A percentile compares a stretch with the other conserved stretches of the same genome.
Evolutionary conservation across 2,888 invertebrate species (phyloP).

Genomic region (Lacanobia wlatinum): DNA sequence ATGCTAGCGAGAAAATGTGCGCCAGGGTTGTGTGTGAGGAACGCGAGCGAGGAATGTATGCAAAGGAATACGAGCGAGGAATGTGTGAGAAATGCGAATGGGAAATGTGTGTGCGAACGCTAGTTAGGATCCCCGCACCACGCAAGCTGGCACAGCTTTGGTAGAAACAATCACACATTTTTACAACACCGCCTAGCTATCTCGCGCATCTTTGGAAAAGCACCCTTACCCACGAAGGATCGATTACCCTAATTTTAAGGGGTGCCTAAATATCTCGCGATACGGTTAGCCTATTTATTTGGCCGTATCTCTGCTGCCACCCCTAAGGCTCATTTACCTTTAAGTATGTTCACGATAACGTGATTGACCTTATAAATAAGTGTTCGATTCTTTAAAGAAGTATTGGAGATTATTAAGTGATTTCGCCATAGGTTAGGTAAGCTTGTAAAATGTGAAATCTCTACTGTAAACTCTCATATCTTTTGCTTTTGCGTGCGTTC

Average conservation of each 20-base stretch:
- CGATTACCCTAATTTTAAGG: constrained; percentile 79
- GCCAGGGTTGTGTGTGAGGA: background rate
- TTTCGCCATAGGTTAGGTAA: constrained; percentile 5
- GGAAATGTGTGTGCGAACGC: no score
- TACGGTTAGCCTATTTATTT: constrained; percentile 70
- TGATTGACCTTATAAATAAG: constrained; percentile 77
- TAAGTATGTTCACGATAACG: constrained; percentile 74
- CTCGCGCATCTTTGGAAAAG: background rate
- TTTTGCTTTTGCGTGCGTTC: no score
- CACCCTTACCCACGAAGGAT: constrained; percentile 72
- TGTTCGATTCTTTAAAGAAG: constrained; percentile 41
- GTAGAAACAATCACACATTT: background rate
- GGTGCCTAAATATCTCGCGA: constrained; percentile 76
- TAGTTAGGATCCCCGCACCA: no score
- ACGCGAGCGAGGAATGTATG: background rate
- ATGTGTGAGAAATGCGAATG: no score
- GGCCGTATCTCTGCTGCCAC: constrained; percentile 70
- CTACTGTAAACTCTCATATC: no score
- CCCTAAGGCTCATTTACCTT: constrained; percentile 72
- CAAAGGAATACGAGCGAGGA: no score
- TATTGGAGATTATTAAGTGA: constrained; percentile 32
- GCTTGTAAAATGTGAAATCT: no score
- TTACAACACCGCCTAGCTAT: background rate
- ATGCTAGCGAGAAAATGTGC: no score
- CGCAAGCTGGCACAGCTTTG: background rate